Base-by-base conservation (phyloP, 2,797 vertebrate species). In the Zenarchopterus dispar region DNA sequence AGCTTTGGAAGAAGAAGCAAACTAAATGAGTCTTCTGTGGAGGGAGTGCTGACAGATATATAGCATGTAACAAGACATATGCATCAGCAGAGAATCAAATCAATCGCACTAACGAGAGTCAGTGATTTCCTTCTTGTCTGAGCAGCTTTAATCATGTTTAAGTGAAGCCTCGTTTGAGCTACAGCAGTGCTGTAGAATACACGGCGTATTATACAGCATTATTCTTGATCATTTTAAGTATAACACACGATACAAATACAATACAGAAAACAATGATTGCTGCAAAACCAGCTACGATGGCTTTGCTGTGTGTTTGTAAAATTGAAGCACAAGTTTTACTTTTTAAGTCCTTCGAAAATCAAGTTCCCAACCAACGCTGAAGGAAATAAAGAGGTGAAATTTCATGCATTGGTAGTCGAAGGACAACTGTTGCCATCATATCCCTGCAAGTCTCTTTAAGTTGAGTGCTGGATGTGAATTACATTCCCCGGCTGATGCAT, bases 171-270 rank as follows among this genome's bases (percentile, higher is more conserved):
- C 52, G 21, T 26, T 62, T 55, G 51, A 54, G 55, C 45, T 18
- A 51, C 39, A 62, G 50, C 36, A 54, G 50, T 10, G 16, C 24
- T 23, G 60, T 15, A 5, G 62, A 6, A 46, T 19, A 41, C 22
- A 22, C 39, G 6, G 10, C 26, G 49, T 26, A 44, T 5, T 43
- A n/a, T 56, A 55, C 21, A 17, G 47, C 47, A 15, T 62, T 17
- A 68, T 59, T 70, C 50, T 64, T 72, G 33, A 53, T 69, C 56
- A 81, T 82, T 85, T 46, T 18, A 57, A 73, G 55, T 70, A 67
- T 53, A 63, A 69, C 59, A 84, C 81, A 83, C 62, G 70, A 76
- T 79, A 77, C 67, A 84, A 80, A 80, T 64, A 78, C 72, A 63
- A 22, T 59, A 79, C 73, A 69, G 56, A 53, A 84, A 80, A 82